phyloP scores from a whole-genome alignment of 1,140 invertebrate species.

The Drosophila seguyi region DNA sequence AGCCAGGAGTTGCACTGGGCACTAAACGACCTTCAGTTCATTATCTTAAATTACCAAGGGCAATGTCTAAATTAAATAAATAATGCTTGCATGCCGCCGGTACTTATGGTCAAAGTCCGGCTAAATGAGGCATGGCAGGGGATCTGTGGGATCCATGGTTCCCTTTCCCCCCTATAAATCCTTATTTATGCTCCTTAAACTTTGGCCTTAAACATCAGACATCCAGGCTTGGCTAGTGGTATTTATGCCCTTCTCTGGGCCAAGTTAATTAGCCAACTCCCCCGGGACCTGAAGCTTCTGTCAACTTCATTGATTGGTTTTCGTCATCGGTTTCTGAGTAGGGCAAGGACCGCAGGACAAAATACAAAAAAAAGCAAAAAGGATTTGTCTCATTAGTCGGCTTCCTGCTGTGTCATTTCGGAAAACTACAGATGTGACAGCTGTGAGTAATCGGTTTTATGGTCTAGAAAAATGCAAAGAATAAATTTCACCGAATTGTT shows the following conservation, averaged over 20 bases:
- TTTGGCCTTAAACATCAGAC: conserved; percentile 12
- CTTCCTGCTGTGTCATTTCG: conserved; percentile 24
- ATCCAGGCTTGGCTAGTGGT: background rate
- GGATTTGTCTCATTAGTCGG: conserved; percentile 38
- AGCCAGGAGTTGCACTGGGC: conserved; percentile 8
- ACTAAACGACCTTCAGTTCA: conserved; percentile 27
- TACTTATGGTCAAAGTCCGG: conserved; percentile 12
- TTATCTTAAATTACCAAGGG: conserved; percentile 39
- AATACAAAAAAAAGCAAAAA: background rate
- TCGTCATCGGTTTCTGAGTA: conserved; percentile 25
- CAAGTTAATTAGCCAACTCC: conserved; percentile 34
- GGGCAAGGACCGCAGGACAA: background rate
- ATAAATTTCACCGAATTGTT: background rate
- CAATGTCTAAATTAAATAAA: conserved; percentile 29
- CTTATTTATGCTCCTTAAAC: conserved; percentile 40
- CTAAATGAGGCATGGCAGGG: background rate
- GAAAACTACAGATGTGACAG: conserved; percentile 6
- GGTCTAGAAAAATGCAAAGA: conserved; percentile 3
- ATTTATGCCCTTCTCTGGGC: background rate
- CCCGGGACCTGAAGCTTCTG: background rate
- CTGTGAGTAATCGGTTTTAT: conserved; percentile 23
- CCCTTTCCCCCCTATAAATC: conserved; percentile 13
- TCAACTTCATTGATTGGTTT: conserved; percentile 29
- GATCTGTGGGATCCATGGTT: too few relatives aligned
- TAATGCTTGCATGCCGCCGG: conserved; percentile 46